Conservation (phyloP, 2,797 vertebrate species). For the Paramormyrops hopkinsi region DNA sequence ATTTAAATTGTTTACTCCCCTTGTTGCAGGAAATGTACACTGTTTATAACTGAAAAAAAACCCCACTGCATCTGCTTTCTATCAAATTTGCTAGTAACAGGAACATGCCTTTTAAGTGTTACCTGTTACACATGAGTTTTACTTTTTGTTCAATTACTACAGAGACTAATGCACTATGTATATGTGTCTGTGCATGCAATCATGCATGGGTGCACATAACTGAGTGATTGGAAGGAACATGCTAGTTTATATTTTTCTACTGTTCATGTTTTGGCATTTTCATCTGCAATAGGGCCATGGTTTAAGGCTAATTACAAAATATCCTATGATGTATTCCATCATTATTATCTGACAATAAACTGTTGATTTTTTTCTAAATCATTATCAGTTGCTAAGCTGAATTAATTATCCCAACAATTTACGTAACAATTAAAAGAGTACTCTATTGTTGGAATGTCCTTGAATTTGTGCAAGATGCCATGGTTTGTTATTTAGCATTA, state of each 20-base stretch:
- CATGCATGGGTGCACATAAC: not conserved
- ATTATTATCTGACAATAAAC: not conserved
- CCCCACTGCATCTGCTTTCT: too few species aligned
- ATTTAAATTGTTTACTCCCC: not conserved
- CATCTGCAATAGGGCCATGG: not conserved
- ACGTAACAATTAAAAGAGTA: not conserved
- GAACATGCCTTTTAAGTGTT: not conserved
- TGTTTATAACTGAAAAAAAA: too few species aligned
- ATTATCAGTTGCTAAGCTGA: slow-evolving; percentile 27
- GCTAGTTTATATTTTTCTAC: not conserved
- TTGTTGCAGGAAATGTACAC: too few species aligned
- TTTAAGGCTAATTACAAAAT: not conserved
- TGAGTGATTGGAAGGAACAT: not conserved
- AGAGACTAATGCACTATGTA: not conserved
- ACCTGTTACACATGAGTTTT: not conserved
- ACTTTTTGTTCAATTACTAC: not conserved
- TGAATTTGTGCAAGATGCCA: not conserved
- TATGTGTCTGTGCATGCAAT: not conserved
- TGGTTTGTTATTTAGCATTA: not conserved
- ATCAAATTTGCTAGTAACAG: not conserved
- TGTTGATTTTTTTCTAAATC: not conserved
- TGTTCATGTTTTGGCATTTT: not conserved
- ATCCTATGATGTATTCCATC: not conserved
- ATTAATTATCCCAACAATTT: not conserved
- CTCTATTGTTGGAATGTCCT: not conserved